Evolutionary conservation across 2,797 vertebrate species (phyloP), one percentile per base, ranked within the genome.

Genomic region (Holocentrus rufus): DNA sequence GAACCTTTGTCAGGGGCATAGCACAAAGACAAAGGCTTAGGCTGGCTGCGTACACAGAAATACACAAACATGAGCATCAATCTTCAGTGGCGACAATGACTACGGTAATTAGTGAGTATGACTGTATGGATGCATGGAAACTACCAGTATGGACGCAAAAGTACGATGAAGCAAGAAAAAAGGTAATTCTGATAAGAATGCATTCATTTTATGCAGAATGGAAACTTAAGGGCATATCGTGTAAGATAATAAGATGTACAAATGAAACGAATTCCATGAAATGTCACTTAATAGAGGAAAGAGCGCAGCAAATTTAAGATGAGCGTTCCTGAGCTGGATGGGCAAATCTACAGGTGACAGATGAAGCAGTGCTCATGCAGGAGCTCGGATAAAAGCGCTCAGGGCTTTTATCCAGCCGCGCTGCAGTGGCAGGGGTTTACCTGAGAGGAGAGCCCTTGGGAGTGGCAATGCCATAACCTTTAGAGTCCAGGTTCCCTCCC

Each of bases 401-500:
- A n/a, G 53, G 46, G 74, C 72, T 82, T 86, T 79, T 82, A 82
- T 87, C 53, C 49, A 23, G 69, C 30, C 15, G 20, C 1, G 10
- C 23, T 69, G 80, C 78, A 71, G 66, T 39, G 53, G 57, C 74
- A 36, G 72, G 34, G 85, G 90, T 87, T 94, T 96, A 99, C 98
- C 98, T 99, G 90, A 99, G 95, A 0, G 93, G 93, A 31, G 98
- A 99, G 86, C 96, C 96, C 94, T 99, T 99, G 58, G 98, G 98
- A 0, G 98, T 99, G 31, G 98, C 98, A 85, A 99, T 98, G 82
- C 98, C 98, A 85, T 99, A 99, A 92, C 98, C 98, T 91, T 99
- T 99, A 81, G 98, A 99, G 92, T 99, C 98, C 95, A 99, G 95
- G 95, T 99, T 99, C 77, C 98, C 98, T 88, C 98, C 98, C 91